These are phyloP conservation scores for Calephelis nemesis DNA, from an alignment of 1,140 invertebrate genomes.

Conservation along the genomic window DNA sequence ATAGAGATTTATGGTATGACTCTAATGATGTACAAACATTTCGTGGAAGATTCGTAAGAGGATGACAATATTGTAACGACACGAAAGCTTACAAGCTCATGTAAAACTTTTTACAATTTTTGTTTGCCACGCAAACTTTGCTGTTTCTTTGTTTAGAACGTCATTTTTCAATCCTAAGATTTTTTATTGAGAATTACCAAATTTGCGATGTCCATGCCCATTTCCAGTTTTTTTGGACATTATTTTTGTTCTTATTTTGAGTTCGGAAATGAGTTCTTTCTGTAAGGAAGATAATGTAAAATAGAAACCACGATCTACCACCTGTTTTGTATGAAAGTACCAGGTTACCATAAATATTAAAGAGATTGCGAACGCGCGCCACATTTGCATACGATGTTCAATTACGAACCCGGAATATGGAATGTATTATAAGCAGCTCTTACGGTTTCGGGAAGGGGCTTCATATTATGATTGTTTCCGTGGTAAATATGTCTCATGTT, in stretches of 20 bases:
- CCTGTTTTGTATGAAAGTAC: conserved; percentile 55
- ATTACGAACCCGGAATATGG: conserved; percentile 66
- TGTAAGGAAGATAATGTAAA: conserved; percentile 39
- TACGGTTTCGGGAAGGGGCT: conserved; percentile 52
- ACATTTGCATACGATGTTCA: conserved; percentile 68
- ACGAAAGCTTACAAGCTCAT: conserved; percentile 1
- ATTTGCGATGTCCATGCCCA: too few species aligned
- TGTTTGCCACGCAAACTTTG: too few species aligned
- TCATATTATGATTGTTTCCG: conserved; percentile 48
- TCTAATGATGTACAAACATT: conserved; percentile 50
- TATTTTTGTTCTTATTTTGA: too few species aligned
- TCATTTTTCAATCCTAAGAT: too few species aligned
- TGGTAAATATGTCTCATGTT: conserved; percentile 23
- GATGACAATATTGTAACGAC: conserved; percentile 31
- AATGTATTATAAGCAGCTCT: conserved; percentile 57
- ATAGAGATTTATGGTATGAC: conserved; percentile 49
- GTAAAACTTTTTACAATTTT: neutral
- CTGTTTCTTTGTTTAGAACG: neutral
- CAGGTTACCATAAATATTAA: conserved; percentile 63
- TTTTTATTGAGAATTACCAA: too few species aligned
- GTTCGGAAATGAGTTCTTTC: neutral
- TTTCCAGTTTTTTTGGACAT: too few species aligned
- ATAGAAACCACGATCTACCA: conserved; percentile 45
- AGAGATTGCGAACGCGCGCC: conserved; percentile 54
- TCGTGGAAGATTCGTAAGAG: conserved; percentile 35